Conservation (phyloP, 37 sponge, comb jelly and placozoan genomes). For the Bolinopsis microptera region DNA sequence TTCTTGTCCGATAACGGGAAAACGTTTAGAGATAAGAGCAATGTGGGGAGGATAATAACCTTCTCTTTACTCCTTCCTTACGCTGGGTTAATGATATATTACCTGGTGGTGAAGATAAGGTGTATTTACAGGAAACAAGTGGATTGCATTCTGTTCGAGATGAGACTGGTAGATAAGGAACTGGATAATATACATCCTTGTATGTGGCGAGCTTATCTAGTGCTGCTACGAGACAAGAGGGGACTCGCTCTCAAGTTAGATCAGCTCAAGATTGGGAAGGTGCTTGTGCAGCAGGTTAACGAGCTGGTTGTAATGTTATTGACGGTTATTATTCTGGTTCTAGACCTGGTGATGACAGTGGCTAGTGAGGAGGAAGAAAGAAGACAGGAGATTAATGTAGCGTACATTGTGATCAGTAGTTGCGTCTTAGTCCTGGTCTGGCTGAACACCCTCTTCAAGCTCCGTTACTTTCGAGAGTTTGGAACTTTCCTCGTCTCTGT, state of each 20-base stretch:
- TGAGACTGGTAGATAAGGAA: not conserved
- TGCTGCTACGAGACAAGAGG: not conserved
- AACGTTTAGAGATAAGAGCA: constrained; percentile 3
- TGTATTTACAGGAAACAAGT: not conserved
- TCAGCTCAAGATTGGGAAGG: not conserved
- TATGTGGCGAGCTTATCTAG: constrained; percentile 34
- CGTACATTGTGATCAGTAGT: not conserved
- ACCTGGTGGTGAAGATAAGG: not conserved
- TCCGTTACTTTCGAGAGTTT: constrained; percentile 19
- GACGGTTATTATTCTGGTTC: not conserved
- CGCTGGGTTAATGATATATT: not conserved
- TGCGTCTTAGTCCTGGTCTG: constrained; percentile 5
- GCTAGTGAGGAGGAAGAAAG: not conserved
- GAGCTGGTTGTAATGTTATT: not conserved
- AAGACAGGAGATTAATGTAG: not conserved
- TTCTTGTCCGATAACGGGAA: constrained; percentile 29
- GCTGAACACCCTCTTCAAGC: constrained; percentile 1
- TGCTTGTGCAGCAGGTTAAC: not conserved
- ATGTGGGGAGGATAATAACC: not conserved
- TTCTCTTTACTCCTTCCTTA: not conserved
- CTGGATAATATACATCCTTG: constrained; percentile 25
- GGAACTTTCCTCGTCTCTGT: not conserved
- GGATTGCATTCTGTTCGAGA: not conserved
- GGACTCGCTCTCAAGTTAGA: not conserved
- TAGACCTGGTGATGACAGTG: not conserved